Evolutionary conservation across 2,797 vertebrate genomes (phyloP), one percentile per base, ranked within the genome.

Genomic region (Poeciliopsis presidionis): DNA sequence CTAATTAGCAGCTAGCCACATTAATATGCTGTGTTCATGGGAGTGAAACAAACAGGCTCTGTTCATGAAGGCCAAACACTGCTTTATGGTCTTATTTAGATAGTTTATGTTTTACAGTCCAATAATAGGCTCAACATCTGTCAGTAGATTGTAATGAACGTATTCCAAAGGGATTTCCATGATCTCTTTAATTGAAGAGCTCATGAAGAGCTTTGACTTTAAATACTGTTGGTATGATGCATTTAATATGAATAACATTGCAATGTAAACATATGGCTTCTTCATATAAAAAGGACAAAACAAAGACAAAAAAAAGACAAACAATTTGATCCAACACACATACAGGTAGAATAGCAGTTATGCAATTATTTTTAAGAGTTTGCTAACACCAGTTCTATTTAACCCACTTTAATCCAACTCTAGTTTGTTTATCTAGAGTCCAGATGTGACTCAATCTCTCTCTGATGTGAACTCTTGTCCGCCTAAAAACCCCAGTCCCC

Each of bases 1-100:
- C 86, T 91, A 92, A 93, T 93, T 91, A 93, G 90, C 73, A 28
- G 76, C 85, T 49, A 85, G 89, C 87, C 87, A 87, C 81, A 85
- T 86, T 82, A 88, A 93, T 83, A 87, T 36, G 86, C 74, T 74
- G 81, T 81, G 90, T 84, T 91, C 82, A 87, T 36, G 81, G 76
- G 61, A 81, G 85, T 83, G 88, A 87, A 82, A 81, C 86, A 79
- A 81, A 89, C 78, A 81, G 43, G 79, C 76, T 51, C 74, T 14
- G 78, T 78, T 81, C 81, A 76, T 1, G 45, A 74, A 72, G 84
- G 59, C 71, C 80, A 46, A 76, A 79, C 11, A 25, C 73, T 47
- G 22, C 33, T 4, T 81, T 77, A 69, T 87, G 75, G 73, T 74
- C 75, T 88, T 88, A 67, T 88, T 86, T 78, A 80, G 84, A 80